Evolutionary conservation across 2,888 invertebrate species (phyloP).

Genomic region (Troides helena): DNA sequence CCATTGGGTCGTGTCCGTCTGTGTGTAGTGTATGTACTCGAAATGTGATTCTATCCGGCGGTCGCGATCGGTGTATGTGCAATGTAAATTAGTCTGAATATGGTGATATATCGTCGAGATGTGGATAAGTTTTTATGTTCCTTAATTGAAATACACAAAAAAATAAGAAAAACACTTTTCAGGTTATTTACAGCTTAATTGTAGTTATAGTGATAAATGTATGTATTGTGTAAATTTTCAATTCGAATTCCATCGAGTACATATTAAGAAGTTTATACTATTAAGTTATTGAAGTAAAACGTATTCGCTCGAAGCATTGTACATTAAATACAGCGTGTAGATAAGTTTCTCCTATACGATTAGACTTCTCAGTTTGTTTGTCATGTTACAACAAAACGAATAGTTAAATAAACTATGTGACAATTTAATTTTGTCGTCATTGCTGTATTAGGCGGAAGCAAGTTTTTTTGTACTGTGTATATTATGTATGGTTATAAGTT

Average conservation of each 20-base stretch:
- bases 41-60: slow-evolving; percentile 62
- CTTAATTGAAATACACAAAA: slow-evolving; percentile 77
- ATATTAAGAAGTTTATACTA: slow-evolving; percentile 77
- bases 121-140: slow-evolving; percentile 80
- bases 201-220: slow-evolving; percentile 76
- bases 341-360: slow-evolving; percentile 76
- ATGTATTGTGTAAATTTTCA: slow-evolving; percentile 79
- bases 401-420: slow-evolving; percentile 68
- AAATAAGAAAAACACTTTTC: slow-evolving; percentile 52
- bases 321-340: slow-evolving; percentile 78
- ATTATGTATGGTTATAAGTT: slow-evolving; percentile 88
- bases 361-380: slow-evolving; percentile 78
- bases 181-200: slow-evolving; percentile 75
- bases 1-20: slow-evolving; percentile 52
- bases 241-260: slow-evolving; percentile 81
- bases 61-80: slow-evolving; percentile 69
- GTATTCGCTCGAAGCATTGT: slow-evolving; percentile 79
- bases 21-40: slow-evolving; percentile 62
- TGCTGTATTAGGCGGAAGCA: slow-evolving; percentile 79
- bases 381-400: slow-evolving; percentile 69
- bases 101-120: slow-evolving; percentile 74
- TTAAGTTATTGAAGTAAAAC: slow-evolving; percentile 77
- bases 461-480: slow-evolving; percentile 92
- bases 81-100: slow-evolving; percentile 79
- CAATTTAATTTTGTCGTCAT: slow-evolving; percentile 78